Percentiles rank a stretch among this genome's conserved stretches.
These are phyloP conservation scores for Saguinus midas DNA, from an alignment of 2,113 vertebrate species.

Conservation along the genomic window DNA sequence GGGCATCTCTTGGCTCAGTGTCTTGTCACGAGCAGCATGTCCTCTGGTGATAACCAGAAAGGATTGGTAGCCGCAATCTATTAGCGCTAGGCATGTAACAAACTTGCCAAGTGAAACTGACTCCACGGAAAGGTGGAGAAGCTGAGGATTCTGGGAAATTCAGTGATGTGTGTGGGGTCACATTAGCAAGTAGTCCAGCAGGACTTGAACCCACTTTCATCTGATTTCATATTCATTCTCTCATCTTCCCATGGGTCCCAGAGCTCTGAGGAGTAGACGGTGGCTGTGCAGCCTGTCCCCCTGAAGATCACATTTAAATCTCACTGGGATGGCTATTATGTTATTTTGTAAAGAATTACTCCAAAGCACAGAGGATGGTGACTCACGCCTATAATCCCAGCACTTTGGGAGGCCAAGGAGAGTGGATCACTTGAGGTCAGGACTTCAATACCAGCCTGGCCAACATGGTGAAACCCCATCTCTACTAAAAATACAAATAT, in stretches of 20 bases:
- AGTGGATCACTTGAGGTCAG: no score
- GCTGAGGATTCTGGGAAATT: neutral
- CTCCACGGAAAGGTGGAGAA: neutral
- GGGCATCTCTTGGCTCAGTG: neutral
- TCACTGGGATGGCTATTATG: neutral
- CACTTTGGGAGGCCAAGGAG: no score
- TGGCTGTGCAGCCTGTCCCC: neutral
- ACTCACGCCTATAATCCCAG: no score
- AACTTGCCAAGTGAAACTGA: neutral
- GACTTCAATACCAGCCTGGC: no score
- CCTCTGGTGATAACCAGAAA: neutral
- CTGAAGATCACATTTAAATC: neutral
- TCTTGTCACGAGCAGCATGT: no score
- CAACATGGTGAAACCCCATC: no score
- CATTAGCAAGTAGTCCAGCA: neutral
- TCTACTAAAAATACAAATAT: no score
- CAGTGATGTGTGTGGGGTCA: neutral
- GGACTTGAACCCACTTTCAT: neutral
- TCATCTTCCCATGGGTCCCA: neutral
- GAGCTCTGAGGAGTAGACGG: accelerated
- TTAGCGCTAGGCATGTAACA: no score
- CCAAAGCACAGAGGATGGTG: no score
- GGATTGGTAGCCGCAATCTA: neutral
- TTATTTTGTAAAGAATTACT: neutral
- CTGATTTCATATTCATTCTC: neutral